These are phyloP conservation scores for Cacatua alba DNA, from an alignment of 2,113 vertebrate species.

Conservation along the genomic window DNA sequence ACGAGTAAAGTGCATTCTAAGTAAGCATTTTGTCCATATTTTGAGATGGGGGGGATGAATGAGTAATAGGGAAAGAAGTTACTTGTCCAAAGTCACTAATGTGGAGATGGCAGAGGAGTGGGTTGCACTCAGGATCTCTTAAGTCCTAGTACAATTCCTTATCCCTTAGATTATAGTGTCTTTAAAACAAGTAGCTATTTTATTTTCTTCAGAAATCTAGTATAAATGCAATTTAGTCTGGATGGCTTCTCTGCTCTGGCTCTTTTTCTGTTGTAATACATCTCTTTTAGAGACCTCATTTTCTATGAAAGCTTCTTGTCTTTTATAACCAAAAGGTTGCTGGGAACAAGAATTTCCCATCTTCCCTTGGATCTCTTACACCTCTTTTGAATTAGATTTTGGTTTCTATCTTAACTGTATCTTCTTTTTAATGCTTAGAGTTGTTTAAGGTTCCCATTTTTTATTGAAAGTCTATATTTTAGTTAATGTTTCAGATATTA, in stretches of 20 bases:
- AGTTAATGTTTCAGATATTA: neutral
- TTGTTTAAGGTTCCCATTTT: neutral
- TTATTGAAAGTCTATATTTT: neutral
- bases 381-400: neutral
- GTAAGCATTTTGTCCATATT: neutral
- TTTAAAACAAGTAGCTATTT: neutral
- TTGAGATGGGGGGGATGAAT: neutral
- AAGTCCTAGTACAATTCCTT: neutral
- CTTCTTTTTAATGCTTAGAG: neutral
- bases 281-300: neutral
- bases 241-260: neutral
- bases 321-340: neutral
- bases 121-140: neutral
- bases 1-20: neutral
- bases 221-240: neutral
- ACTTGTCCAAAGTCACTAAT: neutral
- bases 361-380: neutral
- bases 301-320: neutral
- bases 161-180: neutral
- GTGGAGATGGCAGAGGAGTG: neutral
- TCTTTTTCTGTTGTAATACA: neutral
- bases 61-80: neutral
- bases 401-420: neutral
- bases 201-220: neutral
- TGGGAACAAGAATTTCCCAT: neutral